A percentile compares a stretch with the other conserved stretches of the same genome.
phyloP scores from a whole-genome alignment of 2,888 invertebrate species.

The Apocheima hispidaria region DNA sequence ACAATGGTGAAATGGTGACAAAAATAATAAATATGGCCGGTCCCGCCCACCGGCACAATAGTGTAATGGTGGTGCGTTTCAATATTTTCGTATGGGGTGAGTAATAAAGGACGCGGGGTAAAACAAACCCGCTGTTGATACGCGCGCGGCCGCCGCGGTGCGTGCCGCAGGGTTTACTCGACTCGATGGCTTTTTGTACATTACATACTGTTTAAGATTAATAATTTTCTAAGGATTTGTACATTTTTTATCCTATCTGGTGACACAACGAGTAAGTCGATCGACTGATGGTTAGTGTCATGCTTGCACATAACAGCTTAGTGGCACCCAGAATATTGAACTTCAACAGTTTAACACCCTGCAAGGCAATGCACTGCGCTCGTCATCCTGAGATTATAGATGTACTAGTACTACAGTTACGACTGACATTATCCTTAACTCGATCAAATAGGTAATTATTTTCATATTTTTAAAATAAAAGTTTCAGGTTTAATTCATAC shows the following conservation, averaged over 20 bases:
- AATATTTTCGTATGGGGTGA: slow-evolving; percentile 79
- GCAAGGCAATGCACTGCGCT: too few relatives aligned
- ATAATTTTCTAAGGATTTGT: neutral
- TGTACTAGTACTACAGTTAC: too few relatives aligned
- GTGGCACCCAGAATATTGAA: too few relatives aligned
- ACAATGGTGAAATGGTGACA: slow-evolving; percentile 84
- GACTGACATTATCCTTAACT: too few relatives aligned
- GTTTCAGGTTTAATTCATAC: too few relatives aligned
- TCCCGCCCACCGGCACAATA: slow-evolving; percentile 68
- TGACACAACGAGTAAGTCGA: too few relatives aligned
- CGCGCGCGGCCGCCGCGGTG: slow-evolving; percentile 34
- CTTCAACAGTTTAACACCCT: too few relatives aligned
- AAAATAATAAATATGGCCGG: slow-evolving; percentile 84
- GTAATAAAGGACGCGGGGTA: slow-evolving; percentile 72
- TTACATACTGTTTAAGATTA: neutral
- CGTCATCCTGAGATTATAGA: too few relatives aligned
- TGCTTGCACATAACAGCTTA: too few relatives aligned
- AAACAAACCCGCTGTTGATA: slow-evolving; percentile 78
- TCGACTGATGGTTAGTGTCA: too few relatives aligned
- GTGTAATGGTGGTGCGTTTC: slow-evolving; percentile 60
- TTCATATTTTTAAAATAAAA: too few relatives aligned
- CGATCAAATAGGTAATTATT: too few relatives aligned
- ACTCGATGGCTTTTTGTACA: neutral
- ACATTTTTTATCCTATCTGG: neutral
- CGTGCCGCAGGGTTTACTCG: slow-evolving; percentile 16